A percentile compares a stretch with the other conserved stretches of the same genome.
Conservation (phyloP, 2,113 vertebrate species). For the Mobula birostris region DNA sequence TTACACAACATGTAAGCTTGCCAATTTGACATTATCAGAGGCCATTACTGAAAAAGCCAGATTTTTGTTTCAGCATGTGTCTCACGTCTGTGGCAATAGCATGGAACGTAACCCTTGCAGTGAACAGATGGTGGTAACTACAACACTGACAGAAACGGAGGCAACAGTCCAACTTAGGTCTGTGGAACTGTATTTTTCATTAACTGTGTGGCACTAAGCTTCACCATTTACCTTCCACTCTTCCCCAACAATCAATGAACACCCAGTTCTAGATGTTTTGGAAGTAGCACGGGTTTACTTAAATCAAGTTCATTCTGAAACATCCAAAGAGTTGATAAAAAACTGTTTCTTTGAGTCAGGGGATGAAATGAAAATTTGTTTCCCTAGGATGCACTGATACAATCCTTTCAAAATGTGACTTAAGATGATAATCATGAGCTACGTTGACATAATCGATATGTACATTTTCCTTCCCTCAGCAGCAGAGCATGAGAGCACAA, state of each 20-base stretch:
- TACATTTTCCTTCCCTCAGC: not conserved
- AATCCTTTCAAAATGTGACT: not conserved
- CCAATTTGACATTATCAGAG: slow-evolving; percentile 25
- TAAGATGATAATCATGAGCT: not conserved
- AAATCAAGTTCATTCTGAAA: not conserved
- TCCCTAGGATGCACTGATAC: not conserved
- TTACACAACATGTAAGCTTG: not conserved
- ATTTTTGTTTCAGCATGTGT: slow-evolving; percentile 13
- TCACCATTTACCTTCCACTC: not conserved
- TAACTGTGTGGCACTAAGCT: not conserved
- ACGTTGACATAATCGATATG: not conserved
- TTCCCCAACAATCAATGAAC: not conserved
- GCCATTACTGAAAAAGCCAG: slow-evolving; percentile 14
- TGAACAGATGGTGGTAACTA: slow-evolving; percentile 29
- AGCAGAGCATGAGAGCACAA: not conserved
- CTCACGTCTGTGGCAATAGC: slow-evolving; percentile 22
- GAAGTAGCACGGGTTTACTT: not conserved
- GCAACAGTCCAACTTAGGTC: not conserved
- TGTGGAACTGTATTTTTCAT: not conserved
- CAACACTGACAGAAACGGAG: not conserved
- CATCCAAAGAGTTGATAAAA: not conserved
- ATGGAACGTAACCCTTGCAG: not conserved
- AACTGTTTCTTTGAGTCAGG: not conserved
- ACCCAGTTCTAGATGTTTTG: not conserved
- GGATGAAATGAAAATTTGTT: not conserved